Conservation (phyloP, 2,797 vertebrate species). For the Schizothorax lantsangensis region DNA sequence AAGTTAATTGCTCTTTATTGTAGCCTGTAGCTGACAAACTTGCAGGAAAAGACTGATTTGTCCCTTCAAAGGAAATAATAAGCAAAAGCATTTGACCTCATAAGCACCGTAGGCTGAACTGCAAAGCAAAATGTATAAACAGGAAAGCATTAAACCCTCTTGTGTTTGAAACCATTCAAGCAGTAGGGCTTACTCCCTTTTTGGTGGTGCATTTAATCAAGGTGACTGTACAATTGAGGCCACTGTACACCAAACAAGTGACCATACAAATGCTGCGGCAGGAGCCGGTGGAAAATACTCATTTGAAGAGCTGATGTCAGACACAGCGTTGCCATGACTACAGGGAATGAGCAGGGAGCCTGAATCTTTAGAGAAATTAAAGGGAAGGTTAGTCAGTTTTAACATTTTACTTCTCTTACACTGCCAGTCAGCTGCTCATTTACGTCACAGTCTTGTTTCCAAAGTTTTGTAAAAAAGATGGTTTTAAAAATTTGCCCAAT, state of each 20-base stretch:
- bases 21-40: constrained; percentile 24
- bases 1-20: constrained; percentile 12
- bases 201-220: constrained; percentile 43
- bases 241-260: constrained; percentile 41
- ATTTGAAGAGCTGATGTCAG: constrained; percentile 74
- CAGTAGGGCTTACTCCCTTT: constrained; percentile 11
- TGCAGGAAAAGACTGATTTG: not conserved
- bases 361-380: constrained; percentile 44
- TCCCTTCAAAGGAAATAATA: not conserved
- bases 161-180: constrained; percentile 26
- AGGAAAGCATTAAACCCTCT: constrained; percentile 29
- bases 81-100: not conserved
- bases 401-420: constrained; percentile 45
- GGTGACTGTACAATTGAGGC: constrained; percentile 23
- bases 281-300: constrained; percentile 71
- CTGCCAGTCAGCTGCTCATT: not conserved
- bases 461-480: not conserved
- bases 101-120: constrained; percentile 17
- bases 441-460: not conserved
- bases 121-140: constrained; percentile 21
- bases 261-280: constrained; percentile 59
- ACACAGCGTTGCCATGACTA: constrained; percentile 79
- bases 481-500: not conserved
- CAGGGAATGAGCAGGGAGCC: constrained; percentile 56
- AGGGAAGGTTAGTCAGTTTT: constrained; percentile 60